Base-by-base conservation (phyloP, 1,140 invertebrate genomes). In the Drosophila parvula region DNA sequence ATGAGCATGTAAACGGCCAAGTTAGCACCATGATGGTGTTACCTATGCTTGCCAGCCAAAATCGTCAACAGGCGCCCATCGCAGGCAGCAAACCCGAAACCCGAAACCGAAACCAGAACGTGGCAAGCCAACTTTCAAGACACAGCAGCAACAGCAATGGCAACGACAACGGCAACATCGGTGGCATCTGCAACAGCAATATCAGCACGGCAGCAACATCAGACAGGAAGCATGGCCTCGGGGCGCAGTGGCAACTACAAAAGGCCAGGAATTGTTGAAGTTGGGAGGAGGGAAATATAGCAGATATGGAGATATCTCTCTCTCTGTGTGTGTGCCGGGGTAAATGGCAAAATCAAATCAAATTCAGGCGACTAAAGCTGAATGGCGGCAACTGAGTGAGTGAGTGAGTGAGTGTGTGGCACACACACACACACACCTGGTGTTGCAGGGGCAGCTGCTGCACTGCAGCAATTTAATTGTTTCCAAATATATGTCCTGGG, bases 341-440 rank as follows among this genome's bases (percentile, higher is more conserved):
- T 76, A 70, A 80, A 80, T 79, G 76, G 70, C 78, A 75, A 79
- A 79, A 81, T 77, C 78, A 81, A 76, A 80, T 80, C 78, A 76
- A 81, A 81, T 80, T 69, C 78, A 76, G 60, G 78, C 70, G 78
- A 81, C 78, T 80, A 75, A 75, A 80, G 78, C 67, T 76, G 70
- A 79, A 80, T 79, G 58, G 51, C 22, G 47, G 38, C 44, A 12
- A 18, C 34, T 22, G 28, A 45, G 30, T 12, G 40, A 18, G 14
- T 43, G 57, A 61, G 44, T 45, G 63, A 57, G 28, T 48, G 51
- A 22, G 64, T 65, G 57, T 38, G 60, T 34, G 60, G n/a, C n/a
- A 12, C 7, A 36, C 38, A 28, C 11, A 53, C 27, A 12, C 48
- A 45, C 51, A 38, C 57, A 60, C 45, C 43, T 60, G 28, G 16